phyloP scores from a whole-genome alignment of 2,797 vertebrate species.

The Rhinichthys osculus region DNA sequence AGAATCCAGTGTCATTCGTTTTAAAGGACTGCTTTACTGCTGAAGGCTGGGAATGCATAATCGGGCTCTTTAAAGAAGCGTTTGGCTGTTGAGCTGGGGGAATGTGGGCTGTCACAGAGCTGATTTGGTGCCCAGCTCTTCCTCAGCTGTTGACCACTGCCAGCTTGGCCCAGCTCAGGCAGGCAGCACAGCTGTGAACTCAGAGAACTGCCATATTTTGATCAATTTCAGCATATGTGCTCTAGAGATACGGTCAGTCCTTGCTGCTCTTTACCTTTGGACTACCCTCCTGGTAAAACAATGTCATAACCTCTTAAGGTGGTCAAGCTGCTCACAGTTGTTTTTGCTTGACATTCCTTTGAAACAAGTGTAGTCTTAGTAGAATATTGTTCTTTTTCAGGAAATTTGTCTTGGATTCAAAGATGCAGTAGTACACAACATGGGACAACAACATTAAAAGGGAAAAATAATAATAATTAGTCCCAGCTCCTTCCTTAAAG shows the following conservation, averaged over 20 bases:
- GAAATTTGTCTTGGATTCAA: too few relatives aligned
- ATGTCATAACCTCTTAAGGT: slow-evolving; percentile 5
- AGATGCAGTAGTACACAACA: too few relatives aligned
- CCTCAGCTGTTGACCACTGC: slow-evolving; percentile 45
- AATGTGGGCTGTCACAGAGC: slow-evolving; percentile 40
- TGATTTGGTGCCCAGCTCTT: slow-evolving; percentile 26
- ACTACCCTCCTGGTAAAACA: slow-evolving; percentile 6
- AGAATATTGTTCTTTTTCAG: too few relatives aligned
- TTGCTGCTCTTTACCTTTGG: slow-evolving; percentile 17
- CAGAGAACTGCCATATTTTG: slow-evolving; percentile 24
- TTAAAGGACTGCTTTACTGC: slow-evolving; percentile 31
- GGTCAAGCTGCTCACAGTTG: not conserved
- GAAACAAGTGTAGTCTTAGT: not conserved
- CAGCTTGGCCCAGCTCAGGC: slow-evolving; percentile 13
- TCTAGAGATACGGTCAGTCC: slow-evolving; percentile 4
- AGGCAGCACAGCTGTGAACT: slow-evolving; percentile 38
- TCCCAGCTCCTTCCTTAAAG: too few relatives aligned
- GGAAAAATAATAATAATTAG: too few relatives aligned
- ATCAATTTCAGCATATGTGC: slow-evolving; percentile 43
- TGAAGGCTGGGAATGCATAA: slow-evolving; percentile 41
- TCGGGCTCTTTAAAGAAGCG: slow-evolving; percentile 36
- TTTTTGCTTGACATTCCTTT: not conserved
- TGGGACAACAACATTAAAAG: too few relatives aligned
- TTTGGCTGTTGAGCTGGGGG: slow-evolving; percentile 32
- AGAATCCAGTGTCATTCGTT: slow-evolving; percentile 28